phyloP scores from a whole-genome alignment of 2,888 invertebrate species.

The Drosophila setosimentum region DNA sequence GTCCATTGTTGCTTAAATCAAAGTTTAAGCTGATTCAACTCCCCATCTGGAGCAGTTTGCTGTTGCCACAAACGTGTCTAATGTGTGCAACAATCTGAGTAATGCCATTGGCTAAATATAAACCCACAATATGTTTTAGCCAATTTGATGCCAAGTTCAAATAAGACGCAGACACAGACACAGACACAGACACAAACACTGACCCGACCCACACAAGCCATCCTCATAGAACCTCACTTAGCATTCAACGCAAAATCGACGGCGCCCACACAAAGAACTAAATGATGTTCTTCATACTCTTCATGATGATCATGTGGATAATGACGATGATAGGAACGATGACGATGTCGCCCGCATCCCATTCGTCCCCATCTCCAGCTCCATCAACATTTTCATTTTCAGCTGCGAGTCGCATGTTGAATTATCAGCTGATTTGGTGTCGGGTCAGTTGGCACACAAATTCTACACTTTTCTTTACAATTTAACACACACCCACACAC shows the following conservation, averaged over 20 bases:
- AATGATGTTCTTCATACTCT: conserved; percentile 21
- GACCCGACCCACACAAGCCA: conserved; percentile 38
- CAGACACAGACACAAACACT: conserved; percentile 15
- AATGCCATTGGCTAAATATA: conserved; percentile 64
- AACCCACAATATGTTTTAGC: conserved; percentile 60
- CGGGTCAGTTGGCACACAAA: conserved; percentile 75
- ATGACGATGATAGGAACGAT: neutral
- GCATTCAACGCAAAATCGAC: conserved; percentile 53
- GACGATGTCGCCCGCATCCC: conserved; percentile 30
- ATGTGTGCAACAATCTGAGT: conserved; percentile 47
- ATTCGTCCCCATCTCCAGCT: neutral
- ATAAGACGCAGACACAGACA: conserved; percentile 30
- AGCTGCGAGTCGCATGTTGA: conserved; percentile 32
- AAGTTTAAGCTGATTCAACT: neutral
- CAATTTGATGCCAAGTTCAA: conserved; percentile 67
- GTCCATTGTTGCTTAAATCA: neutral
- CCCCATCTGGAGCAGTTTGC: conserved; percentile 25
- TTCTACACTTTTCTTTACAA: conserved; percentile 78
- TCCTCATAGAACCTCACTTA: conserved; percentile 51
- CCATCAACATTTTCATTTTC: conserved; percentile 9
- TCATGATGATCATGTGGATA: conserved; percentile 30
- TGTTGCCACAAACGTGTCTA: conserved; percentile 6
- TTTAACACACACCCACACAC: conserved; percentile 51
- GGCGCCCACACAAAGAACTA: conserved; percentile 42
- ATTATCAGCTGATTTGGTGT: conserved; percentile 80